Evolutionary conservation across 2,113 vertebrate genomes (phyloP).

Genomic region (Colaptes auratus): DNA sequence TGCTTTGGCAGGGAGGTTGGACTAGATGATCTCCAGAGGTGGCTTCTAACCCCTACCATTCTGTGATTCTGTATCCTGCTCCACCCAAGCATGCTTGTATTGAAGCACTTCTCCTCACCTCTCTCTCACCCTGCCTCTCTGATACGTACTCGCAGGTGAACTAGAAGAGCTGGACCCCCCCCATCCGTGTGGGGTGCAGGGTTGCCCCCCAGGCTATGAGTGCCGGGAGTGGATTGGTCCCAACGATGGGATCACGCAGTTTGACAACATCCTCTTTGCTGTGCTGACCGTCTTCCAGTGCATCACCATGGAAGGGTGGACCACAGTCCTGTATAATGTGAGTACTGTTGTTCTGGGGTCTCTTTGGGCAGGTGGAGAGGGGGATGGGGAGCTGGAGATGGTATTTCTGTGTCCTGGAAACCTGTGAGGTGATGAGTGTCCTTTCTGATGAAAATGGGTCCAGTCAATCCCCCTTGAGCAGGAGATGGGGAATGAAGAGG

Average conservation of each 20-base stretch:
- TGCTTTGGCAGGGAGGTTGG: too few species aligned
- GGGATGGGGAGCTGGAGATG: not conserved
- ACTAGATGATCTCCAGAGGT: too few species aligned
- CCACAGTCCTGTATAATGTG: slow-evolving; percentile 96
- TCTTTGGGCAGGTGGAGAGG: not conserved
- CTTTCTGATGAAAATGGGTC: not conserved
- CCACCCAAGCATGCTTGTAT: fast-evolving
- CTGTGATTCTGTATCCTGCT: not conserved
- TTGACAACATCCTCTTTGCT: slow-evolving; percentile 98
- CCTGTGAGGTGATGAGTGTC: not conserved
- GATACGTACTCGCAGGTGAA: slow-evolving; percentile 67
- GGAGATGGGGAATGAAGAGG: not conserved
- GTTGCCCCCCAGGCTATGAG: slow-evolving; percentile 86
- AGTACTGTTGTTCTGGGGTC: slow-evolving; percentile 44
- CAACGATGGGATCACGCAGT: slow-evolving; percentile 97
- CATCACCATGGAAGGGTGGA: slow-evolving; percentile 99
- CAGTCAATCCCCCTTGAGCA: not conserved
- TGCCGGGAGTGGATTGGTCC: slow-evolving; percentile 94
- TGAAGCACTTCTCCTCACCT: not conserved
- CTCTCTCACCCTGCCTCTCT: not conserved
- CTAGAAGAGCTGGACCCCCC: slow-evolving; percentile 82
- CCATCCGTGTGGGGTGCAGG: slow-evolving; percentile 87
- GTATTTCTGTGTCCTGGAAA: not conserved
- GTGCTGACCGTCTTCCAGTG: slow-evolving; percentile 99
- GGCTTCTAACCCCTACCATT: too few species aligned